Conservation (phyloP, 2,888 invertebrate genomes). For the Danaus chrysippus region DNA sequence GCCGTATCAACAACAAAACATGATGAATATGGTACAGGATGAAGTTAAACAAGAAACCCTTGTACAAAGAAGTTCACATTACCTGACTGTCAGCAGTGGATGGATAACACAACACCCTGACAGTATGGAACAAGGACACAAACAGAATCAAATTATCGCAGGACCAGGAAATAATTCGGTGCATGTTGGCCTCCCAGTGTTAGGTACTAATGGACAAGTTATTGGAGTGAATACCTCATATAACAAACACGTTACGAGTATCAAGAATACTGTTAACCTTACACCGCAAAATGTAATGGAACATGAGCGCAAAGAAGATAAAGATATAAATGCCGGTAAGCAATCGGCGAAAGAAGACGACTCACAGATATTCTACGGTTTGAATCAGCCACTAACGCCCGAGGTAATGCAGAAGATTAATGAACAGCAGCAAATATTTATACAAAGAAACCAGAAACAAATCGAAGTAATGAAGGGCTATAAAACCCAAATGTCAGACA, state of each 20-base stretch:
- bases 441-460: conserved; percentile 76
- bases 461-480: conserved; percentile 77
- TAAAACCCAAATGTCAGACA: conserved; percentile 59
- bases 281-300: conserved; percentile 43
- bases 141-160: conserved; percentile 41
- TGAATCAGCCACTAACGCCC: conserved; percentile 70
- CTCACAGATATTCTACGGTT: conserved; percentile 68
- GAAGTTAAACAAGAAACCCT: conserved; percentile 62
- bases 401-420: conserved; percentile 78
- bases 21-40: conserved; percentile 47
- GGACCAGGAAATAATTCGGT: conserved; percentile 42
- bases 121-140: conserved; percentile 51
- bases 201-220: conserved; percentile 80
- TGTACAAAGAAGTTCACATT: conserved; percentile 66
- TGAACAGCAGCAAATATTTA: conserved; percentile 78
- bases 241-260: conserved; percentile 50
- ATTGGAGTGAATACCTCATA: conserved; percentile 77
- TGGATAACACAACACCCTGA: conserved; percentile 71
- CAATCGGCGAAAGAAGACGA: conserved; percentile 60
- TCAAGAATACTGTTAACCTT: conserved; percentile 46
- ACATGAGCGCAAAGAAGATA: conserved; percentile 55
- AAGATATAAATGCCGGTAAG: conserved; percentile 46
- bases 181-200: conserved; percentile 62
- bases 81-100: conserved; percentile 71
- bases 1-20: conserved; percentile 51